Percentiles rank a stretch among this genome's conserved stretches.
These are phyloP conservation scores for Decapterus maruadsi DNA, from an alignment of 2,797 vertebrate species.

Conservation along the genomic window DNA sequence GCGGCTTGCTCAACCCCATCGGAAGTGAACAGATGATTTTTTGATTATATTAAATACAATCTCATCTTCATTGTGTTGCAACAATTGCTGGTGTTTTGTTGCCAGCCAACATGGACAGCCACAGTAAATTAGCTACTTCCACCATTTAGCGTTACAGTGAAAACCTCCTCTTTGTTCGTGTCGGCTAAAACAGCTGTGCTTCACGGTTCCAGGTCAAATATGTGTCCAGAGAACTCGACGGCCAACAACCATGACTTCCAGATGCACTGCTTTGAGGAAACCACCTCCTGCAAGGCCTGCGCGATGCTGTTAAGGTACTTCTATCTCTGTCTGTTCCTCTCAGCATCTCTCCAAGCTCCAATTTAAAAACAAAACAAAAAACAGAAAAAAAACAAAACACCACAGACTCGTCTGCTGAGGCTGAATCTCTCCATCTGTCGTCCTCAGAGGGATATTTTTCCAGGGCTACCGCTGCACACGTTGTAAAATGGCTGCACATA, in stretches of 20 bases:
- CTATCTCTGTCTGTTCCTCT: background rate
- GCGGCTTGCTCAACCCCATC: background rate
- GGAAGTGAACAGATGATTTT: background rate
- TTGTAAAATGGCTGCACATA: slow-evolving; percentile 93
- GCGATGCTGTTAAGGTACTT: slow-evolving; percentile 93
- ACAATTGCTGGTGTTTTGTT: background rate
- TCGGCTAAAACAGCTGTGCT: slow-evolving; percentile 1
- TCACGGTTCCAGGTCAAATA: slow-evolving; percentile 88
- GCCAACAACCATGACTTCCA: slow-evolving; percentile 94
- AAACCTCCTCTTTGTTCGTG: background rate
- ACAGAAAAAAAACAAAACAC: background rate
- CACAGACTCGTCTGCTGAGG: background rate
- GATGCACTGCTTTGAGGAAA: slow-evolving; percentile 95
- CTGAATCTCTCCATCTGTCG: slow-evolving; percentile 25
- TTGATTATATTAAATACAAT: slow-evolving; percentile 5
- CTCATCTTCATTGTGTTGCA: background rate
- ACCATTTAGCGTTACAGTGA: background rate
- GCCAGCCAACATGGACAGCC: background rate
- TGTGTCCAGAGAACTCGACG: slow-evolving; percentile 89
- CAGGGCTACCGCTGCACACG: slow-evolving; percentile 93
- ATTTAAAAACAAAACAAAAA: background rate
- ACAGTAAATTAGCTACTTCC: background rate
- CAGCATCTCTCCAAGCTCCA: background rate
- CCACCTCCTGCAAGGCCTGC: slow-evolving; percentile 92
- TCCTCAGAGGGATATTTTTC: slow-evolving; percentile 92